Base-by-base conservation (phyloP, 2,113 vertebrate species). In the Otis tarda region DNA sequence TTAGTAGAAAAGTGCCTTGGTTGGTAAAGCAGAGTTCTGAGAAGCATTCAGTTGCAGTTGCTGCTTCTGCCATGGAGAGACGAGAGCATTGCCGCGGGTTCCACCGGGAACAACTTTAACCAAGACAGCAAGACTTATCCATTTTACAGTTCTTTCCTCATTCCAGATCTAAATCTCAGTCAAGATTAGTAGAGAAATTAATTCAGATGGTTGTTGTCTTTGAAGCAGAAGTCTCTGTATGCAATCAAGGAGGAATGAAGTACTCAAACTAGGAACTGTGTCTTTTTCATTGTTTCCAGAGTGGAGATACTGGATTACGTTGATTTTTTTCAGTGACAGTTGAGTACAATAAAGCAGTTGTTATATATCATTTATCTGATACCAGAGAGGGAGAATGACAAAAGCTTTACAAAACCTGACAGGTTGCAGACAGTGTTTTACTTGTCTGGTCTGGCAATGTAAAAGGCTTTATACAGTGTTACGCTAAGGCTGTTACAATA, bases 71-170 rank as follows among this genome's bases (percentile, higher is more conserved):
- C 20, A 11, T 12, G 23, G 75, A 86, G 39, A 33, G n/a, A 16
- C n/a, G 64, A 35, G 18, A 78, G 19, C 2, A 0, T 52, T 91
- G 21, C 9, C 33, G 20, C 4, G 37, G 14, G 9, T 59, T 57
- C 87, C 8, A 28, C 4, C 0, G 0, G 47, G 43, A 60, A 41
- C 2, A 68, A 31, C 20, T 57, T n/a, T 31, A 16, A 33, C 17
- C 6, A 30, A 53, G 17, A 49, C 14, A 33, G 15, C 6, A 30
- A 53, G 17, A 49, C 14, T 87, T 43, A 10, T 1, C 6, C 5
- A 5, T 64, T 71, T 87, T 68, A 5, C 14, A 2, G 27, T 63
- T 70, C 57, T 83, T 61, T 60, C 12, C 13, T 37, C 1, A 0
- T 61, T 92, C 55, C 55, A 63, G 33, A 45, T 52, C 20, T 50